Evolutionary conservation across 2,797 vertebrate genomes (phyloP).

Genomic region (Emys orbicularis): DNA sequence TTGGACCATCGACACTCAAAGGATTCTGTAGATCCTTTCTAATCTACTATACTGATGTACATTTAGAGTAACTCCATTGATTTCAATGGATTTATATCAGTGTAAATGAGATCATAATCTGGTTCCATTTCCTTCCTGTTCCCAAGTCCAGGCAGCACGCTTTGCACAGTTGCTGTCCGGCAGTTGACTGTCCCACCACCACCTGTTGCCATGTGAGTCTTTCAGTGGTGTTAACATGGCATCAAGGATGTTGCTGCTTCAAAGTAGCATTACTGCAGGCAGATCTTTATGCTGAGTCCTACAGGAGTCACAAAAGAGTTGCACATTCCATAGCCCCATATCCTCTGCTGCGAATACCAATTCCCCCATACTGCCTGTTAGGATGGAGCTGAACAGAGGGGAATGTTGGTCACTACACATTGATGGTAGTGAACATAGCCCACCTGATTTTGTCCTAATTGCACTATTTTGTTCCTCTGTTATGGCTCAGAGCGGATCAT

Average conservation of each 20-base stretch:
- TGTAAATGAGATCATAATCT: background rate
- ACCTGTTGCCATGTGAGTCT: background rate
- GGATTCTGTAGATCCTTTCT: background rate
- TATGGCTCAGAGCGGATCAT: background rate
- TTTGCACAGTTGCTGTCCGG: rapidly evolving
- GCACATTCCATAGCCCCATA: background rate
- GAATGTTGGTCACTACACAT: background rate
- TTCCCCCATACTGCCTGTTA: background rate
- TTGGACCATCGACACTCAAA: rapidly evolving
- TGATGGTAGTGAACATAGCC: background rate
- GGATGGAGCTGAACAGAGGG: background rate
- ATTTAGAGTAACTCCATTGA: background rate
- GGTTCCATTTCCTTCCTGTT: background rate
- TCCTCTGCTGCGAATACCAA: background rate
- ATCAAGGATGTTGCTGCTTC: background rate
- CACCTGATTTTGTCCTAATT: constrained; percentile 8
- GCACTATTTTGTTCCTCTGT: background rate
- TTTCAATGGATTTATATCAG: background rate
- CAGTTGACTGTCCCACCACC: background rate
- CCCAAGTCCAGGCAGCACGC: background rate
- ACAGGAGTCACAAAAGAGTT: background rate
- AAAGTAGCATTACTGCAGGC: background rate
- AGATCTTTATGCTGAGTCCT: background rate
- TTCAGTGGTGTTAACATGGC: background rate
- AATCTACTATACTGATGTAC: rapidly evolving